Base-by-base conservation (phyloP, 2,797 vertebrate genomes). In the Gastrophryne carolinensis region DNA sequence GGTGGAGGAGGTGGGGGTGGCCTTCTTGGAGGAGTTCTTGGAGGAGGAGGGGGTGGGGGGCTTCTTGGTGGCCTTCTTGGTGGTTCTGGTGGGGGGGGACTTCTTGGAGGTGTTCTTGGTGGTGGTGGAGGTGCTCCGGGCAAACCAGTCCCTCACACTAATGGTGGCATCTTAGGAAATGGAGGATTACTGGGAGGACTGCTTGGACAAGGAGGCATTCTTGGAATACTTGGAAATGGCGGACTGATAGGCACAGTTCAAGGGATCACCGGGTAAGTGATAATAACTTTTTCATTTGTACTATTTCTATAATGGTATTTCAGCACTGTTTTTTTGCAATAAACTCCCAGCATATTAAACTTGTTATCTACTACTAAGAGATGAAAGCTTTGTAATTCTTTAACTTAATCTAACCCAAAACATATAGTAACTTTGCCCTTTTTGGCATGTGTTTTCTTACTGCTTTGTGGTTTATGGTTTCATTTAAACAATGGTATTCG, bases 221-320 rank as follows among this genome's bases (percentile, higher is more conserved):
- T 65, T 0, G 1, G 62, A 10, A 60, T 76, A 12, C 63, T 60
- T 56, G 72, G 81, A 24, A 69, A 78, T 60, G 75, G 75, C 57
- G 75, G 84, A 11, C 50, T 82, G 41, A 72, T 89, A 73, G 82
- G 83, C 80, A 88, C 88, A 0, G 35, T 86, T 24, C 84, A 87
- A 68, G 89, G 87, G 1, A 83, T 90, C 72, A 89, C 85, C 0
- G 81, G 87, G 86, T 90, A 84, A 88, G 87, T n/a, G n/a, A n/a
- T n/a, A n/a, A n/a, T n/a, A n/a, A n/a, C n/a, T n/a, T n/a, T n/a
- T n/a, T n/a, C n/a, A n/a, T n/a, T n/a, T n/a, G n/a, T n/a, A n/a
- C n/a, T n/a, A n/a, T n/a, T n/a, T n/a, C n/a, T n/a, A n/a, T n/a
- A n/a, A n/a, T n/a, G n/a, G n/a, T n/a, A n/a, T n/a, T n/a, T n/a